A percentile compares a stretch with the other conserved stretches of the same genome.
Evolutionary conservation across 2,797 vertebrate species (phyloP).

Genomic region (Ibycter americanus): DNA sequence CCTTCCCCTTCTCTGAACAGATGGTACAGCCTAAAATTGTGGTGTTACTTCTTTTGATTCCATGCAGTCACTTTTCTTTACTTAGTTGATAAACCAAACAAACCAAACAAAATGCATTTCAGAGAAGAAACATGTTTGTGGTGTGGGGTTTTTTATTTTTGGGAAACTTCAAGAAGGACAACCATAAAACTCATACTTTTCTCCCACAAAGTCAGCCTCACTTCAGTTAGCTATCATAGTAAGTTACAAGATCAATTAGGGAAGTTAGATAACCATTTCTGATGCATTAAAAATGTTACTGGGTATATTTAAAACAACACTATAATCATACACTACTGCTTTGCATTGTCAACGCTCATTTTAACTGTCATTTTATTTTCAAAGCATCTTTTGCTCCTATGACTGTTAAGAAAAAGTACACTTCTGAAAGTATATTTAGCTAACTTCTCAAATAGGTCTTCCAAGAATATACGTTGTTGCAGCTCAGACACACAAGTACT

Average conservation of each 20-base stretch:
- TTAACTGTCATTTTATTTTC: conserved; percentile 17
- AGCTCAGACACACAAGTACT: neutral
- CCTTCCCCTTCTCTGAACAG: neutral
- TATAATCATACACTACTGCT: neutral
- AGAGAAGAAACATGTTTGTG: neutral
- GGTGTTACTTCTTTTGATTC: neutral
- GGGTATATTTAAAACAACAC: conserved; percentile 25
- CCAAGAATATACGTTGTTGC: neutral
- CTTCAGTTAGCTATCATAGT: neutral
- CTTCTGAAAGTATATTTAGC: neutral
- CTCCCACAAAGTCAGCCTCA: neutral
- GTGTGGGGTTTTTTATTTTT: neutral
- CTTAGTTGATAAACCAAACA: neutral
- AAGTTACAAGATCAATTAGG: neutral
- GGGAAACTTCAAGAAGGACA: neutral
- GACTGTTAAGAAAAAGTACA: neutral
- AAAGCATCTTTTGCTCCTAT: neutral
- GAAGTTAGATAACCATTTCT: conserved; percentile 29
- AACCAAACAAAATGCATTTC: neutral
- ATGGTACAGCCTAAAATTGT: neutral
- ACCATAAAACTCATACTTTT: neutral
- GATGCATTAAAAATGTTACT: conserved; percentile 1
- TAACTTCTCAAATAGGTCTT: neutral
- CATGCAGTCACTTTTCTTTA: neutral
- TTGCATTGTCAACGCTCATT: neutral